Evolutionary conservation across 2,888 invertebrate genomes (phyloP), one percentile per base, ranked within the genome.

Genomic region (Tridacna crocea): DNA sequence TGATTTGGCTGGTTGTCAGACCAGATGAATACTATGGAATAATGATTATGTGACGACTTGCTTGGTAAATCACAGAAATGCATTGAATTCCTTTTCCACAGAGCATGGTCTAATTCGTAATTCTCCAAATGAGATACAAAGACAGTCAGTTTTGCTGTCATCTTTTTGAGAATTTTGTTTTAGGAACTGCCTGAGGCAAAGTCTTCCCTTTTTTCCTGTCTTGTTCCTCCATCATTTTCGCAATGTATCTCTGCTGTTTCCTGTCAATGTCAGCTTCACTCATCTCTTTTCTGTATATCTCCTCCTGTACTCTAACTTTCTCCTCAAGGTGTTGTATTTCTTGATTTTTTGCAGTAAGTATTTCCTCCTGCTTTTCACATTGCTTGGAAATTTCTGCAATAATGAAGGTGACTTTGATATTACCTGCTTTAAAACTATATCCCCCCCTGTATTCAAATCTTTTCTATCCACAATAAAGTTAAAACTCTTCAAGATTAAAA

Each of bases 201-300:
- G 55, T 27, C 58, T 80, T 79, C 0, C 55, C 75, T 74, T 88
- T 87, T 68, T 88, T 88, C 48, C 84, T 73, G n/a, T 86, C 86
- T 55, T 89, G 87, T 72, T 88, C 88, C 36, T 85, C 87, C 63
- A 89, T 60, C 80, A 88, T 70, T 66, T 84, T 79, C 13, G 83
- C 87, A 26, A 89, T 89, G 60, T 89, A 89, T 66, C 87, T 78
- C 72, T 89, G 86, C 61, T 89, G 89, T 84, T 88, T 87, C 63
- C 76, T 84, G 77, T 88, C 88, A 51, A 89, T 88, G 75, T 88
- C 89, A 22, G 88, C 82, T 36, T 89, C 89, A 60, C 79, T 88
- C 19, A 89, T 61, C 72, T 89, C 87, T 72, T 88, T 89, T 72
- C 87, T 87, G 73, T 89, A 90, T 47, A 84, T 72, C 24, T 84